Evolutionary conservation across 1,140 invertebrate species (phyloP), one percentile per base, ranked within the genome.

Genomic region (Zaprionus vittiger): DNA sequence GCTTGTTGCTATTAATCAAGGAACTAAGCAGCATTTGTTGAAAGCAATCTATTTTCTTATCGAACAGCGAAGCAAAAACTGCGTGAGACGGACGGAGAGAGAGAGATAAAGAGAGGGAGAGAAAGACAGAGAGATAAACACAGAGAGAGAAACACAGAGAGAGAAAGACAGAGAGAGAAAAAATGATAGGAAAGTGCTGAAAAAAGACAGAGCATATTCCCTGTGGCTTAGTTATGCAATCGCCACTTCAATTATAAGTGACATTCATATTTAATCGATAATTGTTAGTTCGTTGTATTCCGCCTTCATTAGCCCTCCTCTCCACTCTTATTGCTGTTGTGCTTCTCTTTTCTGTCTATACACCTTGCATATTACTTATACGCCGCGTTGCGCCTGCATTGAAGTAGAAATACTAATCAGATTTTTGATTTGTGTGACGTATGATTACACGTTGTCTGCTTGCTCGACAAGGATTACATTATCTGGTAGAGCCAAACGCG

Each of bases 21-120:
- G 75, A 79, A 73, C 75, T 90, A 83, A 89, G 67, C 78, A 84
- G 67, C 78, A 84, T 90, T 89, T 79, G 85, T 84, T 84, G 84
- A 89, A 89, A 90, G 84, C 85, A 90, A 89, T 89, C 84, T 89
- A 89, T 89, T 84, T 89, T 65, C 81, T 84, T 89, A 89, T 89
- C 84, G 79, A 89, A 90, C 57, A 83, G 63, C 47, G n/a, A 57
- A n/a, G 17, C n/a, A 34, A 6, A 41, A 26, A 24, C 44, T 11
- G 44, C 17, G 22, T 17, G 2, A 3, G 22, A 41, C 44, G 55
- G 37, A 12, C 28, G 52, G 6, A 26, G 24, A 54, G 26, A 56
- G 67, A 69, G 54, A 57, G 67, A 75, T 64, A 61, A 4, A 22
- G 44, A 63, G 20, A 22, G 20, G 20, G 20, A 22, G 20, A 22